These are phyloP conservation scores for Petrocephalus zakoni DNA, from an alignment of 2,113 vertebrate genomes.

Conservation along the genomic window DNA sequence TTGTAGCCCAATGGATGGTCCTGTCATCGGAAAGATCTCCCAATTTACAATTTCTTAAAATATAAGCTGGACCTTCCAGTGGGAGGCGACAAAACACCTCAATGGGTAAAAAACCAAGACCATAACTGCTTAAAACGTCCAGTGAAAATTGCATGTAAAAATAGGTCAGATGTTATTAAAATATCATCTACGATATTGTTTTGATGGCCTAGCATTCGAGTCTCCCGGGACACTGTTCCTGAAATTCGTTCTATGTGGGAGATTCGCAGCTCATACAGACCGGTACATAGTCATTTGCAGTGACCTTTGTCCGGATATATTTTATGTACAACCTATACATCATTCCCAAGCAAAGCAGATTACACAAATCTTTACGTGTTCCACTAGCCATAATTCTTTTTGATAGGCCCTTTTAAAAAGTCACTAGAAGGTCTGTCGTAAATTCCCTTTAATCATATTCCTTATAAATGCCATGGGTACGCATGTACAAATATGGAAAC, in stretches of 20 bases:
- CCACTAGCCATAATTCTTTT: background rate
- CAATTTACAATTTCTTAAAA: background rate
- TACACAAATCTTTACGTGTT: background rate
- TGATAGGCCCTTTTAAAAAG: background rate
- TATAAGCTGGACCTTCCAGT: background rate
- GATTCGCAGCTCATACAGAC: background rate
- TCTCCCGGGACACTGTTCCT: background rate
- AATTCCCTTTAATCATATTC: background rate
- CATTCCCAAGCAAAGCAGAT: background rate
- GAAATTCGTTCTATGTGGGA: background rate
- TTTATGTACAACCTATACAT: background rate
- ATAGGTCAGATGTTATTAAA: background rate
- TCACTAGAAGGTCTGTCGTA: background rate
- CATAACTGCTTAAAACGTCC: background rate
- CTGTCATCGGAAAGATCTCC: background rate
- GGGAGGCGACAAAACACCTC: slow-evolving; percentile 1
- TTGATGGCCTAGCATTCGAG: background rate
- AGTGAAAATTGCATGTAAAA: background rate
- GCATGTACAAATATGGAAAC: background rate
- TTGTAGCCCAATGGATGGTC: background rate
- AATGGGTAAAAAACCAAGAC: background rate
- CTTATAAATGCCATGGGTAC: background rate
- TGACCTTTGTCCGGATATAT: background rate
- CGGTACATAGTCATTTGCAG: background rate
- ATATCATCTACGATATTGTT: background rate